Base-by-base conservation (phyloP, 2,888 invertebrate species). In the Dermolepida albohirtum region DNA sequence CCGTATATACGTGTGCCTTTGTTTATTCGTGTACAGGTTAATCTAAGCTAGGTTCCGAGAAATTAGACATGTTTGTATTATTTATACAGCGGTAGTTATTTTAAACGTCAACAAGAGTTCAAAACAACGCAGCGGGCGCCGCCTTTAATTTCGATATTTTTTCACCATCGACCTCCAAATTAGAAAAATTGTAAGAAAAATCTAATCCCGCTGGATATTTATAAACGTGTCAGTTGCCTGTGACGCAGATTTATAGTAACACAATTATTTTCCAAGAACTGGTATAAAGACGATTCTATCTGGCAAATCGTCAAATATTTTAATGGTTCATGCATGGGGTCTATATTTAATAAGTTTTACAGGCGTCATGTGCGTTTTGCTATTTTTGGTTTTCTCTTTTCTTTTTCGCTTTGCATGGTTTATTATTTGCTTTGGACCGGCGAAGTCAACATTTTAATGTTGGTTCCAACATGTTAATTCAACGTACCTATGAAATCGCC, bases 251-350 rank as follows among this genome's bases (percentile, higher is more conserved):
- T 62, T 62, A 62, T 47, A 62, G 47, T 62, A 62, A 62, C 59
- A 62, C 59, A 62, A 62, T 62, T 62, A 62, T 62, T 62, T 62
- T 62, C 59, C 59, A 29, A 47, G 59, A 62, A 62, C 34, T 47
- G 47, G 44, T 47, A 62, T 62, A 62, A 62, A 62, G 59, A 47
- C 59, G 59, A 47, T 47, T 62, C 47, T 62, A 47, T 47, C 44
- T 62, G 59, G 59, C 59, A 62, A 47, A 14, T 16, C 47, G 14
- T 62, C 59, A 62, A 62, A 62, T 62, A 62, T 62, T 62, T 62
- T 62, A 62, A 62, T 62, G 59, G 47, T 47, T 47, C 59, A 14
- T 47, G 59, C 59, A 49, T 22, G 49, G 59, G 47, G 47, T 62
- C 59, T 62, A 62, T 49, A 62, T 62, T 62, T 62, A 62, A 62